A percentile compares a stretch with the other conserved stretches of the same genome.
Conservation (phyloP, 2,888 invertebrate species). For the Tachystola acroxantha region DNA sequence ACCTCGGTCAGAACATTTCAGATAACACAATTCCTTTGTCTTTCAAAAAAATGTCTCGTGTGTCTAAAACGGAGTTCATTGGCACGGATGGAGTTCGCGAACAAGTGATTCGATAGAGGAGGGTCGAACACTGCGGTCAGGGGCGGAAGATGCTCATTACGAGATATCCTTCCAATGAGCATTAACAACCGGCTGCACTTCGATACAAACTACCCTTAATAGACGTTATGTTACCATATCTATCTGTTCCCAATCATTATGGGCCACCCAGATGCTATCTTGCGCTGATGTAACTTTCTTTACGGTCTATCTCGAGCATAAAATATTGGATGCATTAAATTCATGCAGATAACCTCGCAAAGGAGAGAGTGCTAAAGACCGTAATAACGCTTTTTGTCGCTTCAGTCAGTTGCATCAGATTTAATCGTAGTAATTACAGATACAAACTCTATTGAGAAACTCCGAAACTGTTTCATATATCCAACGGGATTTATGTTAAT, state of each 20-base stretch:
- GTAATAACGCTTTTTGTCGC: too few relatives aligned
- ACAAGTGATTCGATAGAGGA: slow-evolving; percentile 17
- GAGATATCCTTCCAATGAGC: slow-evolving; percentile 34
- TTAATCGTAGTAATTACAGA: too few relatives aligned
- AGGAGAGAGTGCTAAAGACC: not conserved
- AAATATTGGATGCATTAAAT: not conserved
- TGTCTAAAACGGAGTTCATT: slow-evolving; percentile 25
- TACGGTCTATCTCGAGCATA: not conserved
- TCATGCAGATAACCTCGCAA: not conserved
- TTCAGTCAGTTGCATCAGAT: too few relatives aligned
- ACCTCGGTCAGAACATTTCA: not conserved
- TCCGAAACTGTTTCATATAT: too few relatives aligned
- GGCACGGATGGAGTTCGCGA: slow-evolving; percentile 29
- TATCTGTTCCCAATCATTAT: not conserved
- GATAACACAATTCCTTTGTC: slow-evolving; percentile 10
- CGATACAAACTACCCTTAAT: not conserved
- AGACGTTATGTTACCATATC: not conserved
- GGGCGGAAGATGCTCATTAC: slow-evolving; percentile 50
- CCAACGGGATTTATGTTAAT: too few relatives aligned
- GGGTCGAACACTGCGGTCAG: slow-evolving; percentile 39
- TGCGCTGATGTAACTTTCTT: not conserved
- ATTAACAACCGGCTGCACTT: slow-evolving; percentile 17
- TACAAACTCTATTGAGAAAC: too few relatives aligned
- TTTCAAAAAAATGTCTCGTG: slow-evolving; percentile 11
- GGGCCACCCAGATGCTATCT: not conserved